Conservation (phyloP, 2,888 invertebrate species). For the Euzetes globulus region DNA sequence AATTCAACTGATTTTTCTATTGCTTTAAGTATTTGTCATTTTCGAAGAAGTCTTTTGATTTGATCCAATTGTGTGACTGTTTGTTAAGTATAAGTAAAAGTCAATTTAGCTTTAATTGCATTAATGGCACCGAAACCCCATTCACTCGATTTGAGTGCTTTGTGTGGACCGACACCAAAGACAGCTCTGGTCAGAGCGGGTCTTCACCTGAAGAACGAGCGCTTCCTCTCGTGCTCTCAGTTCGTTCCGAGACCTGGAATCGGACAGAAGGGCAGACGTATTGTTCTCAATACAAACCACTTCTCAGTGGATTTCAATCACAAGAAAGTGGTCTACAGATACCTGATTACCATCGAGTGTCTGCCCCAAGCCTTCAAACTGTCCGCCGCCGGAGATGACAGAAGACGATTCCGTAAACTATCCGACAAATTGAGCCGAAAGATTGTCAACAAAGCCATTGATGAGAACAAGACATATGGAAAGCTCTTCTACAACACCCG, state of each 20-base stretch:
- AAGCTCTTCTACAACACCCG: constrained; percentile 6
- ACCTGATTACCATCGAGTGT: neutral
- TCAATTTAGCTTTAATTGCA: too few relatives aligned
- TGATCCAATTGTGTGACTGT: too few relatives aligned
- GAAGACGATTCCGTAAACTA: constrained; percentile 2
- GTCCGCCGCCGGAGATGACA: neutral
- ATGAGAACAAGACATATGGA: neutral
- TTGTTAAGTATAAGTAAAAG: too few relatives aligned
- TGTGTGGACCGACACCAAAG: neutral
- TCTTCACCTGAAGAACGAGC: neutral
- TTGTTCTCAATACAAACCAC: neutral
- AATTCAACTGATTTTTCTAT: too few relatives aligned
- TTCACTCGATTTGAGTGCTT: neutral
- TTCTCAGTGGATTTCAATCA: neutral
- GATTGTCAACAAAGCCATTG: neutral
- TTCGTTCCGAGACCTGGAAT: neutral
- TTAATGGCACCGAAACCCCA: constrained; percentile 4
- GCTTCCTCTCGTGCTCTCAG: constrained; percentile 3
- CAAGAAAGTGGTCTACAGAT: neutral
- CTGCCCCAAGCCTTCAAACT: constrained; percentile 9
- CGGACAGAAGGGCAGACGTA: neutral
- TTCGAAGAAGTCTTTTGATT: too few relatives aligned
- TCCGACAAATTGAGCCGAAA: neutral
- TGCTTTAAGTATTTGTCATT: too few relatives aligned
- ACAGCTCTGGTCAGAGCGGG: neutral